Base-by-base conservation (phyloP, 2,113 vertebrate species). In the Plestiodon gilberti region DNA sequence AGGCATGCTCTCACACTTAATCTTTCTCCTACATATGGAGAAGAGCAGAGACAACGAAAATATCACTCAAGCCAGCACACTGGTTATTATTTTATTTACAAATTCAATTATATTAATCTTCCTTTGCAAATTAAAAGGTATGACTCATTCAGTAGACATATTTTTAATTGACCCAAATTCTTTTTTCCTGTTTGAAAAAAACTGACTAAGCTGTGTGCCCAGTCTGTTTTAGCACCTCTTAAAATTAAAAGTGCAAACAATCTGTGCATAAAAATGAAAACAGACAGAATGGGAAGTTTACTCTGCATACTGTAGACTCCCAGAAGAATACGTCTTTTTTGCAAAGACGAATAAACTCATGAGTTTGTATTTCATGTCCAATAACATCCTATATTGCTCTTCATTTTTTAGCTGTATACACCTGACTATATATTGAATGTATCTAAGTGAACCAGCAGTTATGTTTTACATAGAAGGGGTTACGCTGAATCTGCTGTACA, bases 131-230 rank as follows among this genome's bases (percentile, higher is more conserved):
- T 52, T 59, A 38, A 33, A 40, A 62, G 35, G 43, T 73, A 70
- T 61, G 40, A 86, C 30, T 80, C 57, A 80, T 86, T 78, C 64
- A 86, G 35, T 62, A 15, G 10, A 69, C 40, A 33, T 20, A 52
- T 76, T 84, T 70, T 84, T 82, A 84, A 84, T 76, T 83, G 82
- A 52, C 71, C 59, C 62, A 55, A 23, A 25, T 55, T 1, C 48
- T n/a, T 82, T 57, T 14, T 4, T 5, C 15, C 18, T 64, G 38
- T 30, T 84, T 52, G 18, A 43, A 65, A 43, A 65, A 76, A 11
- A 84, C 71, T 81, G 64, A 69, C 40, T 65, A 65, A 69, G 64
- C 17, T 81, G 76, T 33, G 48, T 71, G 81, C 23, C 33, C 20
- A 52, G 40, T 30, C 30, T 43, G 38, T 52, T 81, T 67, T 64